Evolutionary conservation across 2,888 invertebrate species (phyloP), one percentile per base, ranked within the genome.

Genomic region (Parnassius orleans): DNA sequence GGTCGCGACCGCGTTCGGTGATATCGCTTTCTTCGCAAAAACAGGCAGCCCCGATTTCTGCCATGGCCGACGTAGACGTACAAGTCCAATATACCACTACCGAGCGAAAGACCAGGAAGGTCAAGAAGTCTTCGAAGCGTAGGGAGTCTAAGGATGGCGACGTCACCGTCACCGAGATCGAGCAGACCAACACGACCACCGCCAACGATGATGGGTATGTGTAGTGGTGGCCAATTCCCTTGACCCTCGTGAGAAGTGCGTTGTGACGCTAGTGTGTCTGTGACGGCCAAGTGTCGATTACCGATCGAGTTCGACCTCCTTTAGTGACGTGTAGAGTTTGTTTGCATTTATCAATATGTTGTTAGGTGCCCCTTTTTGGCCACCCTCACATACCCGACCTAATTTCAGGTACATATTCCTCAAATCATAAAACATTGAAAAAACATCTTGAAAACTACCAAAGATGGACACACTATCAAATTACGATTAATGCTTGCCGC

Each of bases 11-110:
- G 91, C 88, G 90, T 87, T 87, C 84, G 80, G 89, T 86, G 87
- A 87, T 88, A 90, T 85, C 77, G 84, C 70, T 72, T 72, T 69
- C 69, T 77, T 70, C 73, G 75, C 73, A 72, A 73, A 65, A 74
- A 75, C 67, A 68, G 76, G 74, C 78, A 77, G 76, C 74, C 74
- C 75, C 74, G 70, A 73, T 65, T 70, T 71, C 76, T 78, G 76
- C 82, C 91, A 97, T 97, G 97, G 97, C 96, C 87, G 97, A 97
- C 94, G 97, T 97, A 80, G 97, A 97, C 90, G 94, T 96, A 72
- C 95, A 96, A 93, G 95, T 96, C 93, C 95, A 96, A 89, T 95
- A 94, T 86, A 95, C 96, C 83, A 95, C 96, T 83, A 96, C 96
- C 80, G 96, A 97, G 92, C 95, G 96, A 85, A 96, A 96, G 89